Evolutionary conservation across 2,113 vertebrate genomes (phyloP).

Genomic region (Mus musculus): GRCm39 chr2:160317001-160317500

Average conservation of each 20-base stretch:
- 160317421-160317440: not conserved
- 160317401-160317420: not conserved
- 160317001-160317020: not conserved
- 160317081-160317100: fast-evolving
- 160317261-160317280: not conserved
- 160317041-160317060: not conserved
- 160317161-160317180: not conserved
- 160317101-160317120: not conserved
- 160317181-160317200: not conserved
- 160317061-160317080: not conserved
- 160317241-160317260: not conserved
- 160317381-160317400: not conserved
- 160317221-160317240: not conserved
- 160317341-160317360: not conserved
- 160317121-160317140: not conserved
- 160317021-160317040: not conserved
- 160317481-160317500: not conserved
- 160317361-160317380: not conserved
- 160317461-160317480: not conserved
- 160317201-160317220: not conserved
- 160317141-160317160: not conserved
- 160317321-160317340: not conserved
- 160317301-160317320: not conserved
- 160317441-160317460: too few species aligned
- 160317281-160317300: not conserved